These are phyloP conservation scores for Orchesellides sinensis DNA, from an alignment of 2,888 invertebrate genomes.

Conservation along the genomic window DNA sequence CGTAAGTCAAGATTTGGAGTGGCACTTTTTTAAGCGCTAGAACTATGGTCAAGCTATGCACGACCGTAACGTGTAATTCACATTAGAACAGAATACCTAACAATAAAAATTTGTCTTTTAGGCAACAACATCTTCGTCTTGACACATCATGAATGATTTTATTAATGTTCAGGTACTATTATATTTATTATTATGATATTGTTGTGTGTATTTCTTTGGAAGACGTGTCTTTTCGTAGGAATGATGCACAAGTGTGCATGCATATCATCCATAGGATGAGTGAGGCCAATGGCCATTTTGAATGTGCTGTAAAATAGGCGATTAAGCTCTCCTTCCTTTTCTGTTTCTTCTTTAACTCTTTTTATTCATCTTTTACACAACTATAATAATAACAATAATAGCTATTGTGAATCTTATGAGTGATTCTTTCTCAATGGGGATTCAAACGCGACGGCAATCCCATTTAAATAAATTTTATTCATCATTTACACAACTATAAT, in stretches of 20 bases:
- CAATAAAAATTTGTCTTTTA: constrained; percentile 22
- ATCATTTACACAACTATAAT: constrained; percentile 18
- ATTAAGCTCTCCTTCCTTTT: constrained; percentile 60
- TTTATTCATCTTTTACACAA: constrained; percentile 40
- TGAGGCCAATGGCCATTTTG: constrained; percentile 63
- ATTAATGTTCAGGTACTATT: constrained; percentile 56
- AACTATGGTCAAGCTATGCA: constrained; percentile 50
- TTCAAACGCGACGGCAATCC: constrained; percentile 53
- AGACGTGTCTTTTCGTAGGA: constrained; percentile 12
- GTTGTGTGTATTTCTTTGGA: constrained; percentile 47
- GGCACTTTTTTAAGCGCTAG: constrained; percentile 60
- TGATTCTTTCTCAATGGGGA: constrained; percentile 48
- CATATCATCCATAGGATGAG: constrained; percentile 40
- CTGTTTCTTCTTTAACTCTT: constrained; percentile 38
- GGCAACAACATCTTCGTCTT: constrained; percentile 57
- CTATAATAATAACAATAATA: constrained; percentile 5
- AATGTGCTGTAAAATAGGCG: constrained; percentile 62
- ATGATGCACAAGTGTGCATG: constrained; percentile 56
- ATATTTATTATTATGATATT: constrained; percentile 51
- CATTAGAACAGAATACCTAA: constrained; percentile 11
- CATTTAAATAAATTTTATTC: constrained; percentile 46
- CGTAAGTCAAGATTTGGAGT: constrained; percentile 74
- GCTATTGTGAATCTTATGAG: constrained; percentile 6
- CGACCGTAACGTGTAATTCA: not conserved
- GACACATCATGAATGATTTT: constrained; percentile 63